Base-by-base conservation (phyloP, 2,113 vertebrate species). In the Dasyornis broadbenti region DNA sequence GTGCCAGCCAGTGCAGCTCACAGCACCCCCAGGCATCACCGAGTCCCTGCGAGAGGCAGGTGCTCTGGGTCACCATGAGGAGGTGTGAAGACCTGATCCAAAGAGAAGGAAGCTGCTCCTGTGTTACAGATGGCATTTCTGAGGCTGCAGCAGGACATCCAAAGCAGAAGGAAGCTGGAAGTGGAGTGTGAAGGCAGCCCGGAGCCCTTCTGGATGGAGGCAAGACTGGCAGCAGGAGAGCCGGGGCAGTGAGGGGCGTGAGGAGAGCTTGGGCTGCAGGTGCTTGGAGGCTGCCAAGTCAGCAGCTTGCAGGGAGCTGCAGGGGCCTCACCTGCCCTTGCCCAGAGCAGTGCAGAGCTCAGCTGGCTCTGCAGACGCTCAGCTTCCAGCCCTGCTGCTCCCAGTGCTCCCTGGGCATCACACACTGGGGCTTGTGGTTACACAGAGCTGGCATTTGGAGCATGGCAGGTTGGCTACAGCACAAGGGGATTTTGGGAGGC, bases 91-190 rank as follows among this genome's bases (percentile, higher is more conserved):
- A 92, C 4, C 68, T 80, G 60, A 76, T 54, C 77, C 53, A 50
- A 61, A 24, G 84, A 89, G 90, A 60, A 84, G 19, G 77, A 78
- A 85, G 87, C 81, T 87, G 83, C 72, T 97, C 37, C 53, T 61
- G 31, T 2, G 0, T 60, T 85, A n/a, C 93, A 95, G 94, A 95
- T 95, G 86, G 89, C 57, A 17, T 39, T 79, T 57, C 4, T n/a
- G 49, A 79, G 70, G 61, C 84, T 91, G 87, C 81, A 87, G 91
- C 89, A 85, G 81, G 84, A 76, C 49, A 4, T 35, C 20, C 59
- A 61, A 24, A 72, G 23, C 89, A 92, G 89, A 78, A 91, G 86
- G 91, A 53, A 91, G 44, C 57, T 86, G 68, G 61, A 85, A 86
- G 82, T 87, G 86, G 75, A 82, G 80, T 84, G 89, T 91, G 77